Conservation (phyloP, 2,113 vertebrate genomes). For the Candoia aspera region DNA sequence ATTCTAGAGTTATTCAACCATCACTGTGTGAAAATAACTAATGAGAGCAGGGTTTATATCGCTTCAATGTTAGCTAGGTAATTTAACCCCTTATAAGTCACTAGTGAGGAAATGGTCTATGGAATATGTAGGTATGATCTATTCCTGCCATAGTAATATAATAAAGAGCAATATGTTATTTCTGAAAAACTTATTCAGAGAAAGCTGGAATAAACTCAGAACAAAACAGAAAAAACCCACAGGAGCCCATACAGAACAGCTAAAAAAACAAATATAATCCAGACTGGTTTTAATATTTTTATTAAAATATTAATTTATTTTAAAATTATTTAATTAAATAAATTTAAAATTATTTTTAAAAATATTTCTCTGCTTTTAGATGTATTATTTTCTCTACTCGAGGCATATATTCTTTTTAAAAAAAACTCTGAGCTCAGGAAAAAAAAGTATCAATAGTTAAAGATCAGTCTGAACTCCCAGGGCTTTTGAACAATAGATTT, state of each 20-base stretch:
- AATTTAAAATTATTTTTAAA: conserved; percentile 50
- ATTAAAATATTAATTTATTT: conserved; percentile 7
- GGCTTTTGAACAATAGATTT: neutral
- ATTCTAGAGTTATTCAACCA: neutral
- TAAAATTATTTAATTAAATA: conserved; percentile 10
- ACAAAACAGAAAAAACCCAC: conserved; percentile 8
- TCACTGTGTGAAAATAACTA: neutral
- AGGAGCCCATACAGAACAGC: neutral
- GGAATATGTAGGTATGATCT: neutral
- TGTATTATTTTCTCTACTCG: conserved; percentile 37
- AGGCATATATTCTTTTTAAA: neutral
- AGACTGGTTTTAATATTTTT: neutral
- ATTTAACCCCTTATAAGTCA: neutral
- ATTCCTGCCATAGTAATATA: neutral
- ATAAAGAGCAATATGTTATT: conserved; percentile 53
- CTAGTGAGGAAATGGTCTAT: neutral
- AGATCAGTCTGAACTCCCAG: neutral
- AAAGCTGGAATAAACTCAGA: conserved; percentile 15
- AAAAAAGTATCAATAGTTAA: neutral
- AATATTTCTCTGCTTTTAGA: conserved; percentile 34
- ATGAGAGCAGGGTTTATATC: neutral
- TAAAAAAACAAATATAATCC: neutral
- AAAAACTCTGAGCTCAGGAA: neutral
- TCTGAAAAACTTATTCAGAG: conserved; percentile 29
- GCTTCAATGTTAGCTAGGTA: neutral